phyloP scores from a whole-genome alignment of 2,113 vertebrate species.

The Oreochromis spilurus region DNA sequence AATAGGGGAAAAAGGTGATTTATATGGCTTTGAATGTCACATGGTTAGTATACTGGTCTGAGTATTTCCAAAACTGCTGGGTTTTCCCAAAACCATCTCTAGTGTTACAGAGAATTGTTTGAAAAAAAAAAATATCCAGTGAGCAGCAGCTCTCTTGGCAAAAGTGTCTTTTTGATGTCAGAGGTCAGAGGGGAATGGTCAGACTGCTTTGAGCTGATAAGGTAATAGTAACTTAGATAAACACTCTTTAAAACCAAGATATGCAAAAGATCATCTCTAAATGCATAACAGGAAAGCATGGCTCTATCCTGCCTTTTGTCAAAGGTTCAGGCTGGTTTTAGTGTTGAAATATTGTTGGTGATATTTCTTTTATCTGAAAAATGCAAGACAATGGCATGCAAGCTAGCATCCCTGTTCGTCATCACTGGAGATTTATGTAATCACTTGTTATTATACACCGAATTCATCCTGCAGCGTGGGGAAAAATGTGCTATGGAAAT shows the following conservation, averaged over 20 bases:
- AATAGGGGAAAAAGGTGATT: background rate
- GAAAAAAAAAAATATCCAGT: accelerated
- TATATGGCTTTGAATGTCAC: accelerated
- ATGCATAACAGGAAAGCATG: background rate
- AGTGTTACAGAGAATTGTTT: background rate
- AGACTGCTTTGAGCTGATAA: background rate
- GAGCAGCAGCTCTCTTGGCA: background rate
- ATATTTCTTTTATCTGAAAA: background rate
- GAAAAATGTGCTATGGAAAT: background rate
- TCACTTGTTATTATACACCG: background rate
- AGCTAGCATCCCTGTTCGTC: background rate
- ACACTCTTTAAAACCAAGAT: background rate
- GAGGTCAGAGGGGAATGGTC: background rate
- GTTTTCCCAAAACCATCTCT: background rate
- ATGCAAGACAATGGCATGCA: background rate
- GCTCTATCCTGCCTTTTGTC: background rate
- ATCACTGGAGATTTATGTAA: background rate
- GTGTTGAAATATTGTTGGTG: background rate
- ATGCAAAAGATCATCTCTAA: background rate
- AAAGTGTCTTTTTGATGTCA: background rate
- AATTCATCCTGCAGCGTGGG: background rate
- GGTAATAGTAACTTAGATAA: background rate
- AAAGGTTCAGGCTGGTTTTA: background rate
- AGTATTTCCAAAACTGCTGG: background rate
- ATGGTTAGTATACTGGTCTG: background rate